Conservation (phyloP, 2,888 invertebrate species). For the Bombylius discolor region DNA sequence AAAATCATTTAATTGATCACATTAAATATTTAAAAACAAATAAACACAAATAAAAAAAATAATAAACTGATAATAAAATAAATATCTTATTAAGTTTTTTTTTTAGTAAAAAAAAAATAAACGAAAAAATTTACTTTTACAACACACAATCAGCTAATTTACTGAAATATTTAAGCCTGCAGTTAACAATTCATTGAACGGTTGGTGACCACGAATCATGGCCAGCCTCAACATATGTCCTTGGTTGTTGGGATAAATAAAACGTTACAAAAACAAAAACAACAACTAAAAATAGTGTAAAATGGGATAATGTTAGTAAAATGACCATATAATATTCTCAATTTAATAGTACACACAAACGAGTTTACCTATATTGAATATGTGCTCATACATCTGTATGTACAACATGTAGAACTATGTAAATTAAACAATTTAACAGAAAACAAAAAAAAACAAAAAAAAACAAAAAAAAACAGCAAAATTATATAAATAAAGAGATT, state of each 20-base stretch:
- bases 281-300: too few species aligned
- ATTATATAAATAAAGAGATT: too few species aligned
- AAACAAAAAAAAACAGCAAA: too few species aligned
- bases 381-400: background rate
- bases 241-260: background rate
- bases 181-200: constrained; percentile 6
- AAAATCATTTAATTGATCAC: background rate
- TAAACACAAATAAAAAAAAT: too few species aligned
- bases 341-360: too few species aligned
- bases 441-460: too few species aligned
- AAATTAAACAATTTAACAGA: too few species aligned
- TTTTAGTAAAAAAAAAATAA: background rate
- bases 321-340: background rate
- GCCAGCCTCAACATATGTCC: constrained; percentile 10
- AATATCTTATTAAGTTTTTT: background rate
- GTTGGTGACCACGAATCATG: constrained; percentile 8
- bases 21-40: background rate
- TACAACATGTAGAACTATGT: too few species aligned
- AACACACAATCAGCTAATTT: background rate
- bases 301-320: too few species aligned
- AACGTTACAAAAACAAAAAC: background rate
- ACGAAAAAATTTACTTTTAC: background rate
- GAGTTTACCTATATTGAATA: background rate
- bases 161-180: background rate
- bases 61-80: too few species aligned